Conservation (phyloP, 2,888 invertebrate species). For the Tholera decimalis region DNA sequence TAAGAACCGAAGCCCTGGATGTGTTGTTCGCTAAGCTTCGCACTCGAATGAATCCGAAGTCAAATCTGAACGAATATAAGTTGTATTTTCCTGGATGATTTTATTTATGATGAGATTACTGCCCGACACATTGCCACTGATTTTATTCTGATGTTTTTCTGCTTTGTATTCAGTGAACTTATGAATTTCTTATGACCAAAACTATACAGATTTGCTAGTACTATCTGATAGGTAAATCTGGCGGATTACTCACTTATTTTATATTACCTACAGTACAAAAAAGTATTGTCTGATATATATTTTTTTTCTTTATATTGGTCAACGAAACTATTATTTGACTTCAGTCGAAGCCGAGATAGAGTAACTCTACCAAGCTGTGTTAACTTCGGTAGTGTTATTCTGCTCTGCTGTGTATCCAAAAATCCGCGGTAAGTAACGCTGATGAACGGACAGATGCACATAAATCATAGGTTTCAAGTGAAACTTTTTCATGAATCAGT, state of each 20-base stretch:
- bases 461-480: not conserved
- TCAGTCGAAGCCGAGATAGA: not conserved
- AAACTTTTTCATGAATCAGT: slow-evolving; percentile 40
- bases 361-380: too few species aligned
- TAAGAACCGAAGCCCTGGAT: slow-evolving; percentile 67
- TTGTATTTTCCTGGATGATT: slow-evolving; percentile 54
- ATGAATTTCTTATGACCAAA: slow-evolving; percentile 11
- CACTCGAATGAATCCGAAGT: slow-evolving; percentile 66
- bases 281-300: not conserved
- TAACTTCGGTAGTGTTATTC: too few species aligned
- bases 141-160: slow-evolving; percentile 46
- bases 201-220: not conserved
- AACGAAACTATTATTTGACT: not conserved
- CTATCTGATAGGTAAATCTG: not conserved
- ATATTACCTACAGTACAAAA: not conserved
- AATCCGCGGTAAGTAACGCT: not conserved
- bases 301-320: not conserved
- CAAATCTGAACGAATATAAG: slow-evolving; percentile 57
- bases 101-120: slow-evolving; percentile 58
- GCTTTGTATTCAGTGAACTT: slow-evolving; percentile 42
- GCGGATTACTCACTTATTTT: too few species aligned
- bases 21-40: slow-evolving; percentile 65
- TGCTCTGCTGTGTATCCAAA: not conserved
- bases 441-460: not conserved
- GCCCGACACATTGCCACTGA: slow-evolving; percentile 44